Conservation (phyloP, 2,888 invertebrate species). For the Heliconius ismenius region DNA sequence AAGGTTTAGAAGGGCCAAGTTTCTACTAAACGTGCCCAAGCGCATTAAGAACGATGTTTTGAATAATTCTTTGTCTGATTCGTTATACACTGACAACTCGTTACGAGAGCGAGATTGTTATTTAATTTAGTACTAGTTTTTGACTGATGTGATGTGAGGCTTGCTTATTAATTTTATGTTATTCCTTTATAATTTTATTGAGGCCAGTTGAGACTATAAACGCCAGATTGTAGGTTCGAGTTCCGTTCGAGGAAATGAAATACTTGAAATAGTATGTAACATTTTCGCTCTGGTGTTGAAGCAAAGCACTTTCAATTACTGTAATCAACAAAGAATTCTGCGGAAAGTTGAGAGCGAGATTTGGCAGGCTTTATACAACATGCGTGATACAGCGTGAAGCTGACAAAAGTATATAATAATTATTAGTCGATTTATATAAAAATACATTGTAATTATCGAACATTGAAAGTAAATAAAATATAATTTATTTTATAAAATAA, state of each 20-base stretch:
- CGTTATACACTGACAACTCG: constrained; percentile 40
- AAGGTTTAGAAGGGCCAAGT: constrained; percentile 56
- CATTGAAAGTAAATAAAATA: not conserved
- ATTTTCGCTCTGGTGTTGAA: not conserved
- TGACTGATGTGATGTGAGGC: not conserved
- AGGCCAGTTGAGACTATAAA: not conserved
- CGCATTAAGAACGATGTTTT: constrained; percentile 62
- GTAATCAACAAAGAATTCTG: too few relatives aligned
- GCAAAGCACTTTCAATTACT: not conserved
- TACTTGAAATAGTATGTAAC: too few relatives aligned
- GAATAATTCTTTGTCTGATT: constrained; percentile 54
- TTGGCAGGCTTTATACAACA: too few relatives aligned
- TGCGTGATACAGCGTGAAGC: not conserved
- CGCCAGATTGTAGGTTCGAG: too few relatives aligned
- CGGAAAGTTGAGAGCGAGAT: too few relatives aligned
- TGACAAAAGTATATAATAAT: not conserved
- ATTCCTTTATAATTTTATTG: not conserved
- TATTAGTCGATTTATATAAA: not conserved
- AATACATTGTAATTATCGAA: not conserved
- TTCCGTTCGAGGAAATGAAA: too few relatives aligned
- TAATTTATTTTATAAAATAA: constrained; percentile 8
- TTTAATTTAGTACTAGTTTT: constrained; percentile 42
- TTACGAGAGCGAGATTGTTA: constrained; percentile 45
- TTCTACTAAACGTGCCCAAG: constrained; percentile 78
- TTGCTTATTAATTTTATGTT: not conserved